Evolutionary conservation across 2,797 vertebrate species (phyloP).

Genomic region (Aquila chrysaetos): DNA sequence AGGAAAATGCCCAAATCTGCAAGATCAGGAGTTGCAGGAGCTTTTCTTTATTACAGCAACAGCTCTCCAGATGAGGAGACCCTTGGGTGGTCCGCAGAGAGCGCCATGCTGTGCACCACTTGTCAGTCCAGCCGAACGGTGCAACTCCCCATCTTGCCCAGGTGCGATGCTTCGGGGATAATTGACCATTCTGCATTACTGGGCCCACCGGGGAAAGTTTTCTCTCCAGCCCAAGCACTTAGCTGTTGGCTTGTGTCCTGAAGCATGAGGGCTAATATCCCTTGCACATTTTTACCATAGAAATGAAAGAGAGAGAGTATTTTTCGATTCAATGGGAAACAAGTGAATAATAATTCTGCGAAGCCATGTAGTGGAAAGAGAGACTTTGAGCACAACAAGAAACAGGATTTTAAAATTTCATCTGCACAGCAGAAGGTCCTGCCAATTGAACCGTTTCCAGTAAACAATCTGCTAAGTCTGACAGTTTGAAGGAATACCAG

Average conservation of each 20-base stretch:
- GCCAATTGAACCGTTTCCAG: conserved; percentile 79
- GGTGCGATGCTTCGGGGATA: not conserved
- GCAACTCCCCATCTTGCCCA: not conserved
- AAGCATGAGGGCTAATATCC: conserved; percentile 13
- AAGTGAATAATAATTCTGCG: conserved; percentile 77
- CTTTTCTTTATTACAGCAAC: conserved; percentile 9
- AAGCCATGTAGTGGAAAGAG: conserved; percentile 72
- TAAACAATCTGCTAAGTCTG: conserved; percentile 80
- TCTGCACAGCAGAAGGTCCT: conserved; percentile 77
- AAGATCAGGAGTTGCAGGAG: not conserved
- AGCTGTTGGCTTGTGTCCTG: conserved; percentile 15
- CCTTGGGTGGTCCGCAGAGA: not conserved
- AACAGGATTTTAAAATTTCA: conserved; percentile 78
- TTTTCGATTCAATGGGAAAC: conserved; percentile 74
- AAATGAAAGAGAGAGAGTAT: conserved; percentile 63
- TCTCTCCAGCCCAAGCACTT: not conserved
- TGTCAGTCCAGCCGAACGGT: not conserved
- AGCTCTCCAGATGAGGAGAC: not conserved
- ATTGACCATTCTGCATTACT: not conserved
- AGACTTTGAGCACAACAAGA: conserved; percentile 75
- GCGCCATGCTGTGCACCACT: not conserved
- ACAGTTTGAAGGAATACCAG: conserved; percentile 78
- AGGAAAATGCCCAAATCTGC: not conserved
- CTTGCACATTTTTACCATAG: not conserved
- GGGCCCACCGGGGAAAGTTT: not conserved